These are phyloP conservation scores for Lepidothrix coronata DNA, from an alignment of 2,113 vertebrate species.

Conservation along the genomic window DNA sequence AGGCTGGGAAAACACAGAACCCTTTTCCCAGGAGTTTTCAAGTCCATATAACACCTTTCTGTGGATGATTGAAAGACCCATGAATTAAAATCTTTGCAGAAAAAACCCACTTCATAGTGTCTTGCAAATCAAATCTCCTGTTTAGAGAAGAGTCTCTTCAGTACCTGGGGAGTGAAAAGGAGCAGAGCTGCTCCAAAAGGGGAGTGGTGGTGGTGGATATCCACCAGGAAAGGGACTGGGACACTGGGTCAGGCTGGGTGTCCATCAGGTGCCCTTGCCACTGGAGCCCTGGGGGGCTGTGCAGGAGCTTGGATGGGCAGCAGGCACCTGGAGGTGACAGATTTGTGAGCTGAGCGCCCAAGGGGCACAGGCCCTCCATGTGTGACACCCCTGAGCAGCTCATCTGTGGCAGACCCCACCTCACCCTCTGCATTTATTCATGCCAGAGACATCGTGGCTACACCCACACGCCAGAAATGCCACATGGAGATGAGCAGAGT, in stretches of 20 bases:
- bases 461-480: fast-evolving
- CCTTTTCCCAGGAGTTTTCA: not conserved
- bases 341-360: fast-evolving
- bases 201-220: not conserved
- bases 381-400: not conserved
- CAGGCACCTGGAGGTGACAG: not conserved
- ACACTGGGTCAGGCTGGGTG: not conserved
- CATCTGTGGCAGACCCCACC: not conserved
- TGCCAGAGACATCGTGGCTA: not conserved
- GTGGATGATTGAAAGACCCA: not conserved
- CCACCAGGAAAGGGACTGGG: not conserved
- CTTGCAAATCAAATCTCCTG: not conserved
- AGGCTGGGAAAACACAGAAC: not conserved
- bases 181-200: not conserved
- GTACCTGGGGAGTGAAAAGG: not conserved
- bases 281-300: fast-evolving
- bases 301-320: not conserved
- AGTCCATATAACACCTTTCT: not conserved
- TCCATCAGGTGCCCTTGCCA: not conserved
- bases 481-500: not conserved
- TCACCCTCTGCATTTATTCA: fast-evolving
- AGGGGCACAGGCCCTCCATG: not conserved
- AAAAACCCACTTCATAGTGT: fast-evolving
- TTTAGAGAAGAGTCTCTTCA: not conserved
- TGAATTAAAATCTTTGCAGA: not conserved